These are phyloP conservation scores for Conger conger DNA, from an alignment of 2,113 vertebrate genomes.

Conservation along the genomic window DNA sequence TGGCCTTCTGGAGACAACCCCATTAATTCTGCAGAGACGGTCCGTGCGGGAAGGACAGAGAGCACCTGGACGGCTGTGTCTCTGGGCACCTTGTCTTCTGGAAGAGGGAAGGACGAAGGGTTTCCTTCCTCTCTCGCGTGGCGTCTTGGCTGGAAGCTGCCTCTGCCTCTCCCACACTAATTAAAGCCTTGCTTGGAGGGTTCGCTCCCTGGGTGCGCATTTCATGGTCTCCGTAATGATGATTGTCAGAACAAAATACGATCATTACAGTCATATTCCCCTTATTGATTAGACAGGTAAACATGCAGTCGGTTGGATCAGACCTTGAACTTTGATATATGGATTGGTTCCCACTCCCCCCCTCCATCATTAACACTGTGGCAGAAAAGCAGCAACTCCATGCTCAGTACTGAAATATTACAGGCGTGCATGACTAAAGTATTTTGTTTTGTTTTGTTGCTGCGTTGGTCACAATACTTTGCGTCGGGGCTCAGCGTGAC, in stretches of 20 bases:
- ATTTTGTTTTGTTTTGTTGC: not conserved
- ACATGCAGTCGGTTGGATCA: conserved; percentile 26
- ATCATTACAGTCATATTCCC: conserved; percentile 32
- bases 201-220: conserved; percentile 29
- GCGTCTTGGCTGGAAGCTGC: conserved; percentile 19
- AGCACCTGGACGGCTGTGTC: not conserved
- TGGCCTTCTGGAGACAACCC: conserved; percentile 22
- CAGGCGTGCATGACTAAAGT: not conserved
- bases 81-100: not conserved
- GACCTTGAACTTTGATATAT: conserved; percentile 29
- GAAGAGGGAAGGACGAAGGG: conserved; percentile 13
- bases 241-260: conserved; percentile 29
- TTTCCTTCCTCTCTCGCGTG: conserved; percentile 12
- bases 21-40: conserved; percentile 3
- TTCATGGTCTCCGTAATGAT: conserved; percentile 12
- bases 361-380: conserved; percentile 22
- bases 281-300: conserved; percentile 42
- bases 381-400: conserved; percentile 10
- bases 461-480: not conserved
- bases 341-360: conserved; percentile 20
- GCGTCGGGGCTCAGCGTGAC: not conserved
- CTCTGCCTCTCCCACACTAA: conserved; percentile 27
- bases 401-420: not conserved
- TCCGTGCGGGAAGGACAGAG: not conserved
- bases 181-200: conserved; percentile 38